Conservation (phyloP, 2,113 vertebrate genomes). For the Aramus guarauna region DNA sequence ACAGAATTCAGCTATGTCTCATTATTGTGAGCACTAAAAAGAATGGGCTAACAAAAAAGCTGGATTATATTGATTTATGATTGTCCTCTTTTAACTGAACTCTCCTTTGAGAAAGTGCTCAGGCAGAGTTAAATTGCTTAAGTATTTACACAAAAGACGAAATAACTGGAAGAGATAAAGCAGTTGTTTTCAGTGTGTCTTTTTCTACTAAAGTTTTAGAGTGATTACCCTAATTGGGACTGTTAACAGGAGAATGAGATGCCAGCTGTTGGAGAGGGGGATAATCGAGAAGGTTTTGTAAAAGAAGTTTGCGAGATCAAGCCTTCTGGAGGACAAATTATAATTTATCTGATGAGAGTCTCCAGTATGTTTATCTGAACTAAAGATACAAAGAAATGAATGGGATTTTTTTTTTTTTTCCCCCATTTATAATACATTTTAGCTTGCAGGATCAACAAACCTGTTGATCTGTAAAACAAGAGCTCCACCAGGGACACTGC, state of each 20-base stretch:
- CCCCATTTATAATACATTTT: not conserved
- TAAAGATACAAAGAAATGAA: not conserved
- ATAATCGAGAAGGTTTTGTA: slow-evolving; percentile 11
- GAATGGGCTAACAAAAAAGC: not conserved
- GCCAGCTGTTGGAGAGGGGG: slow-evolving; percentile 26
- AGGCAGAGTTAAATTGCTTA: slow-evolving; percentile 31
- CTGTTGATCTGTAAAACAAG: not conserved
- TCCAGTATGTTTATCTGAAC: not conserved
- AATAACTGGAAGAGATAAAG: slow-evolving; percentile 27
- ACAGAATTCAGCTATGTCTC: not conserved
- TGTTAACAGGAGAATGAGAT: slow-evolving; percentile 42
- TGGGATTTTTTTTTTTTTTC: not conserved
- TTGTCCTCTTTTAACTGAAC: not conserved
- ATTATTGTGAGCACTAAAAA: not conserved
- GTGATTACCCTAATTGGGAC: slow-evolving; percentile 24
- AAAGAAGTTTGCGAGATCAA: slow-evolving; percentile 19
- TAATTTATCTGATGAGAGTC: not conserved
- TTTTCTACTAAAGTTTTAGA: slow-evolving; percentile 34
- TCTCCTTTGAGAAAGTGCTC: slow-evolving; percentile 1
- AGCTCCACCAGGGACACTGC: not conserved
- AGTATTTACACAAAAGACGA: slow-evolving; percentile 16
- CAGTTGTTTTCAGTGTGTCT: slow-evolving; percentile 11
- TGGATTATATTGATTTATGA: slow-evolving; percentile 25
- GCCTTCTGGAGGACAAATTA: not conserved
- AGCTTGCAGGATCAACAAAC: not conserved